Evolutionary conservation across 2,113 vertebrate genomes (phyloP), one percentile per base, ranked within the genome.

Genomic region (Tenebrosternarchus preto): DNA sequence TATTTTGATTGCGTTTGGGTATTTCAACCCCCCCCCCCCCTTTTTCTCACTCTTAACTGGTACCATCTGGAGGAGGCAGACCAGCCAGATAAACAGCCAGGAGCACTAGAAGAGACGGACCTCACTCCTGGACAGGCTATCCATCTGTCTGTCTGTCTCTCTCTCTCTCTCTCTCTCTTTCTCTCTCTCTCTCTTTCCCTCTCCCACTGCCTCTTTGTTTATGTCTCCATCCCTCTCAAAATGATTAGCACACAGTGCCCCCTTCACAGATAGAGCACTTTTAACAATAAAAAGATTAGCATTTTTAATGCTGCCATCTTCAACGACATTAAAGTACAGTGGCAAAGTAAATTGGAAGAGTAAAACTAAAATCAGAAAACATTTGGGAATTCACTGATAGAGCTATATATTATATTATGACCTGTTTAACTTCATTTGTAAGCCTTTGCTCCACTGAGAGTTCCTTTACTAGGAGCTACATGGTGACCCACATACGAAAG

Each of bases 61-160:
- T 73, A 59, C 81, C 76, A 78, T 82, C 75, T 82, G 80, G 50
- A 63, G 19, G 39, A 77, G 80, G 43, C 46, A 11, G 25, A 57
- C 3, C 61, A 59, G 33, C 17, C 36, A 1, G 63, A 61, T 29
- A 77, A 82, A 77, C 3, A 68, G 66, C 73, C 56, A 70, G n/a
- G 43, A 72, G 64, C 50, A 56, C 46, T n/a, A 2, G 12, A 11
- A 76, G 22, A 27, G 46, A 55, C 19, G 12, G 43, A 50, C 12
- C 43, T 15, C 43, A 50, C 43, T 50, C 43, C 9, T 50, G 11
- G 1, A 11, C 43, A 15, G 43, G 43, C 43, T 43, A 9, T 43
- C 6, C 43, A 12, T 9, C 43, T 12, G 43, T 9, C 43, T 50
- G 8, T 9, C 11, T 11, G 43, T 9, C 8, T 50, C 43, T 50